phyloP scores from a whole-genome alignment of 2,113 vertebrate genomes.

The Colius striatus region DNA sequence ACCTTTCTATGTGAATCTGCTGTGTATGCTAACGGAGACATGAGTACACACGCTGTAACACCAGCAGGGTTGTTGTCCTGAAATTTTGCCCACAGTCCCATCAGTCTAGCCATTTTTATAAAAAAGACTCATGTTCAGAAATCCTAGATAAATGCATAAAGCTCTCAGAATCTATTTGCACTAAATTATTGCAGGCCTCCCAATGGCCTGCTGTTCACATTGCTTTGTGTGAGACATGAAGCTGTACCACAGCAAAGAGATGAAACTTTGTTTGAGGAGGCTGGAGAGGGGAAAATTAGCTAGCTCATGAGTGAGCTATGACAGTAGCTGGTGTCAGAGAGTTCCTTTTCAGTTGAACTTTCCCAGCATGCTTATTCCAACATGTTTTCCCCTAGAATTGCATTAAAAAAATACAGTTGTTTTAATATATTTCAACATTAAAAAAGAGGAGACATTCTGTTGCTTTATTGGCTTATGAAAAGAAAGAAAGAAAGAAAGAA shows the following conservation, averaged over 20 bases:
- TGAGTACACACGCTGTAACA: background rate
- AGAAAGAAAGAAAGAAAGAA: background rate
- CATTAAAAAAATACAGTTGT: slow-evolving; percentile 21
- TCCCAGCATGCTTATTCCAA: slow-evolving; percentile 25
- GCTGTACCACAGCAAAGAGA: background rate
- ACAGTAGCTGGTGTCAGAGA: slow-evolving; percentile 4
- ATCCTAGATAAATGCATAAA: background rate
- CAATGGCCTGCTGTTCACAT: accelerated
- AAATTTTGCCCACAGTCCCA: background rate
- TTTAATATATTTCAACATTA: background rate
- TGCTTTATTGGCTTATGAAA: slow-evolving; percentile 12
- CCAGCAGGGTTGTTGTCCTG: background rate
- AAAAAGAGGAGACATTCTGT: background rate
- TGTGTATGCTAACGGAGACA: background rate
- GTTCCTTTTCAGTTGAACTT: slow-evolving; percentile 34
- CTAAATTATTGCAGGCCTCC: background rate
- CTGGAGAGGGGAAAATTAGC: background rate
- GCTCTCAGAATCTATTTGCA: background rate
- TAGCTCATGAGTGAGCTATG: background rate
- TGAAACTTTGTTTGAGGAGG: background rate
- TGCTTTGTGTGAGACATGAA: background rate
- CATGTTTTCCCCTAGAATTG: background rate
- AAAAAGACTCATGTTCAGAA: too few relatives aligned
- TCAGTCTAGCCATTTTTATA: background rate
- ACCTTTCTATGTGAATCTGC: slow-evolving; percentile 9